These are phyloP conservation scores for Zygothrica quintamaculata DNA, from an alignment of 2,888 invertebrate genomes.

Conservation along the genomic window DNA sequence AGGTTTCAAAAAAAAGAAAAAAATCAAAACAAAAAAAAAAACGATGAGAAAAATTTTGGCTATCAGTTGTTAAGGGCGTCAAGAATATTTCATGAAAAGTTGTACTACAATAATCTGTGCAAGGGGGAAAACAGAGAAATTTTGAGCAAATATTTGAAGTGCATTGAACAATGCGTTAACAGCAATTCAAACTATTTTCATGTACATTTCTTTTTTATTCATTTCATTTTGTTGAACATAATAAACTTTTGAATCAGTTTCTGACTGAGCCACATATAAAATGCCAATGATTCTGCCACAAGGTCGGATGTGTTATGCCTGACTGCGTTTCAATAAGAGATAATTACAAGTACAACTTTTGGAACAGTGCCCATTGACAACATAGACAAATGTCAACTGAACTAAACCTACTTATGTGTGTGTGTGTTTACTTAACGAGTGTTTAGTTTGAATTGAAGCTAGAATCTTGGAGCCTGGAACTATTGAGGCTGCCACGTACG, in stretches of 20 bases:
- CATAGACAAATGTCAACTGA: constrained; percentile 17
- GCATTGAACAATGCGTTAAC: constrained; percentile 39
- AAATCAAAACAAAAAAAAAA: too few relatives aligned
- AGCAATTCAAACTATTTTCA: constrained; percentile 27
- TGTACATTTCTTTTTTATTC: too few relatives aligned
- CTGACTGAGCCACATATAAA: not conserved
- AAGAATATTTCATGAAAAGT: constrained; percentile 62
- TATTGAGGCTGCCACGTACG: constrained; percentile 66
- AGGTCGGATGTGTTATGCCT: constrained; percentile 36
- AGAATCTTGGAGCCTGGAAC: too few relatives aligned
- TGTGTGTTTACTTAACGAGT: too few relatives aligned
- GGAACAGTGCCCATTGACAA: constrained; percentile 16
- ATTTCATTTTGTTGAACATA: constrained; percentile 30
- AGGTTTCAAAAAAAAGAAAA: constrained; percentile 37
- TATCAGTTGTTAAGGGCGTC: constrained; percentile 36
- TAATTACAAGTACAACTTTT: constrained; percentile 30
- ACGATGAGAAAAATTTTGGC: constrained; percentile 40
- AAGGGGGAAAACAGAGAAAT: constrained; percentile 32
- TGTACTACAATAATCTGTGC: constrained; percentile 66
- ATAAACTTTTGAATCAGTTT: constrained; percentile 10
- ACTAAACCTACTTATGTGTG: too few relatives aligned
- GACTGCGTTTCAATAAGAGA: constrained; percentile 43
- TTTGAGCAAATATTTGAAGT: constrained; percentile 64
- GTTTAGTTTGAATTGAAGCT: too few relatives aligned
- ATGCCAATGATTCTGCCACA: constrained; percentile 23